A percentile compares a stretch with the other conserved stretches of the same genome.
These are phyloP conservation scores for Julus scandinavius DNA, from an alignment of 2,888 invertebrate species.

Conservation along the genomic window DNA sequence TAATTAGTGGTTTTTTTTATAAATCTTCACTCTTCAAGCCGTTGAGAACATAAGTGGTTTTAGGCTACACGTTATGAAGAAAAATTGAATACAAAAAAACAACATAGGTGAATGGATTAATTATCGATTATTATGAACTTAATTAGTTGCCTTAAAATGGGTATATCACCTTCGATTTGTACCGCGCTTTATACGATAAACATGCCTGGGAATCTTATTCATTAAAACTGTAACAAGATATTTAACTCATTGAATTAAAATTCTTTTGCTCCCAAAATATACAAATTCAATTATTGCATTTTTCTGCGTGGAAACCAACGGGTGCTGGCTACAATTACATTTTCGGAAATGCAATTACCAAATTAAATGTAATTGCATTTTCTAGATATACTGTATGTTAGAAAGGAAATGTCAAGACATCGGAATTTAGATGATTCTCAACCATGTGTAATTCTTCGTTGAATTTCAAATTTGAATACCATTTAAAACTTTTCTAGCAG, in stretches of 20 bases:
- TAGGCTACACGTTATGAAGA: neutral
- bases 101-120: constrained; percentile 18
- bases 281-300: constrained; percentile 18
- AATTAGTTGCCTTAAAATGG: neutral
- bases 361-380: constrained; percentile 18
- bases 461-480: too few relatives aligned
- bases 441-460: neutral
- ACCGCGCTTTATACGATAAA: neutral
- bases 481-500: neutral
- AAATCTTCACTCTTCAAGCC: neutral
- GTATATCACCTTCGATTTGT: neutral
- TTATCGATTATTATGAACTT: neutral
- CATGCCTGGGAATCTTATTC: neutral
- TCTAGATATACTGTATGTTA: neutral
- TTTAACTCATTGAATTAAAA: constrained; percentile 10
- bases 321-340: neutral
- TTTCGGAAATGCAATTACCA: constrained; percentile 18
- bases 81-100: too few relatives aligned
- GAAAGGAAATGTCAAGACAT: neutral
- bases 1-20: neutral
- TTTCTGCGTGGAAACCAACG: neutral
- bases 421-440: neutral
- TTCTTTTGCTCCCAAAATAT: neutral
- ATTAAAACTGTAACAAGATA: constrained; percentile 1
- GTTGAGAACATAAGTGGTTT: neutral